These are phyloP conservation scores for Hydriomena furcata DNA, from an alignment of 2,888 invertebrate species.

Conservation along the genomic window DNA sequence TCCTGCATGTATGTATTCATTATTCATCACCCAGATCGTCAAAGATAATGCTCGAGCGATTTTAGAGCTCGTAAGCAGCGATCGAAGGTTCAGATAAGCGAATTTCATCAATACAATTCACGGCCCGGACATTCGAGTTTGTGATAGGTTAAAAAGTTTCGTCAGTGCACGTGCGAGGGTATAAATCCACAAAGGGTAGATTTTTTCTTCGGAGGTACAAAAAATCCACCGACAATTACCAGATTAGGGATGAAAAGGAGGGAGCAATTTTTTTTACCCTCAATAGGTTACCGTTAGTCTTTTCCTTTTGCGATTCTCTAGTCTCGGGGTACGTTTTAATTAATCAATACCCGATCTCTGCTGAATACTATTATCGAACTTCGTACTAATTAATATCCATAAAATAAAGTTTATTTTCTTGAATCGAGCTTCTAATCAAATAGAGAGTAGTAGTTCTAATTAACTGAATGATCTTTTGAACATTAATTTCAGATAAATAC, in stretches of 20 bases:
- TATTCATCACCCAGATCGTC: conserved; percentile 45
- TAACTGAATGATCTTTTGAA: background rate
- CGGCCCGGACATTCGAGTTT: conserved; percentile 51
- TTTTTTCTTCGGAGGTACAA: conserved; percentile 62
- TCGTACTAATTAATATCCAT: conserved; percentile 2
- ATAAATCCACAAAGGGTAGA: conserved; percentile 67
- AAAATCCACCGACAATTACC: conserved; percentile 74
- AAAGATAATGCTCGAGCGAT: conserved; percentile 43
- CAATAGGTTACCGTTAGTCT: conserved; percentile 55
- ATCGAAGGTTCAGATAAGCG: conserved; percentile 53
- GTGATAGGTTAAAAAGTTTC: conserved; percentile 65
- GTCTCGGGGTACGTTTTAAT: conserved; percentile 61
- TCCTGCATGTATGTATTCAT: conserved; percentile 45
- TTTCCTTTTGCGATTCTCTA: conserved; percentile 55
- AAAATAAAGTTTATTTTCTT: too few relatives aligned
- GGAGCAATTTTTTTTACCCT: conserved; percentile 56
- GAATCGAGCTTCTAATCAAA: too few relatives aligned
- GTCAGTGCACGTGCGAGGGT: conserved; percentile 72
- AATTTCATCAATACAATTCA: conserved; percentile 57
- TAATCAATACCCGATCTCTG: conserved; percentile 48
- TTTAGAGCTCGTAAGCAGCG: conserved; percentile 40
- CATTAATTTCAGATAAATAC: too few relatives aligned
- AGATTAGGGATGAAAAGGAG: conserved; percentile 72
- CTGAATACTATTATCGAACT: conserved; percentile 2
- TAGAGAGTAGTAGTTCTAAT: too few relatives aligned